Evolutionary conservation across 2,113 vertebrate species (phyloP), one percentile per base, ranked within the genome.

Genomic region (Paedocypris sp.): DNA sequence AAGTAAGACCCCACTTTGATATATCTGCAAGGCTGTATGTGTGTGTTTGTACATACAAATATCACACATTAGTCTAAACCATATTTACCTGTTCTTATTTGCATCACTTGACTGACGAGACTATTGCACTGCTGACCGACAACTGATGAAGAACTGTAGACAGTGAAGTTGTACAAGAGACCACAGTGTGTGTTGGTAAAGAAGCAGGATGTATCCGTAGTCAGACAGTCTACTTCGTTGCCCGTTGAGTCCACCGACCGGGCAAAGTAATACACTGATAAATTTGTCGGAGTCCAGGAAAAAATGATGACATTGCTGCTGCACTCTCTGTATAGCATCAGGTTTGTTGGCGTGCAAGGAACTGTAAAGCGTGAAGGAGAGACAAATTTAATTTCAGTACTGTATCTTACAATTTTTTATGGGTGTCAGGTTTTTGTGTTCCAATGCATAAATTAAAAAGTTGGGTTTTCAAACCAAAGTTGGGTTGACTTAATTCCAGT

Each of bases 171-270:
- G 64, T 87, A 86, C 6, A 29, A 67, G 2, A 53, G 71, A 8
- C 87, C 87, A 52, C 87, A 88, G 2, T 26, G 6, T 1, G 76
- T 75, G 20, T 76, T 38, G 15, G 82, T 80, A 68, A 88, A 88
- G 59, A 80, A 77, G 57, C 87, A 88, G 10, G 70, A 72, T 23
- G 62, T 79, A 2, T 82, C 82, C 10, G 42, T 22, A 13, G 85
- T 87, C 32, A 82, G 4, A 57, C 87, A 88, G 20, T 75, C 43
- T 38, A 65, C 61, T 6, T 66, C 54, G 1, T 6, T 28, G 35
- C 81, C 81, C 71, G 80, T 61, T 1, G 60, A 73, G 64, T 84
- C 78, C 3, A 72, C 43, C 2, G 78, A 65, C 1, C 0, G 58
- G n/a, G 82, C 80, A 16, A 31, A 18, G 58, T 88, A 87, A 50